phyloP scores from a whole-genome alignment of 2,797 vertebrate genomes.

The Morus bassanus region DNA sequence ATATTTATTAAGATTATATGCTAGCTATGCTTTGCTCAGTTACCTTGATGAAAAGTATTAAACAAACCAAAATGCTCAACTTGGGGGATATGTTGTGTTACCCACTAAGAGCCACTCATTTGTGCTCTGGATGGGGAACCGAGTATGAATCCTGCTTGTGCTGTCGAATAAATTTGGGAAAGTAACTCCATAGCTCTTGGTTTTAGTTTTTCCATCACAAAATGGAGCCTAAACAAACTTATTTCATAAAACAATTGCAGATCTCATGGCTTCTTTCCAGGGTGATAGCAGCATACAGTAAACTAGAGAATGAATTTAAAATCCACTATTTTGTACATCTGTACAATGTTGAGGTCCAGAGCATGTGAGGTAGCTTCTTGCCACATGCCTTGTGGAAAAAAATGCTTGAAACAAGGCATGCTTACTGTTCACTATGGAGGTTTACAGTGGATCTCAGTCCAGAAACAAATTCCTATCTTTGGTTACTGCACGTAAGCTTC shows the following conservation, averaged over 20 bases:
- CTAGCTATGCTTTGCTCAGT: background rate
- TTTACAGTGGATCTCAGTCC: background rate
- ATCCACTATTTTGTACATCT: background rate
- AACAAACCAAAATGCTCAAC: background rate
- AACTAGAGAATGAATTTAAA: background rate
- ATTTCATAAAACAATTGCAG: background rate
- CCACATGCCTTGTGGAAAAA: background rate
- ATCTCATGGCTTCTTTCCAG: background rate
- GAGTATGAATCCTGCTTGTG: background rate
- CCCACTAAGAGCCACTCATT: background rate
- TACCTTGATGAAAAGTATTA: background rate
- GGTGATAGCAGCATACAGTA: background rate
- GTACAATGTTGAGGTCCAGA: background rate
- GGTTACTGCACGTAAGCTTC: background rate
- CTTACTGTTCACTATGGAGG: background rate
- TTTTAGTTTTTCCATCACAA: background rate
- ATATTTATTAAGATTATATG: background rate
- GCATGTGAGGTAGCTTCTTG: background rate
- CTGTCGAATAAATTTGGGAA: background rate
- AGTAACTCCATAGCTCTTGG: fast-evolving
- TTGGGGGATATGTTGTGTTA: background rate
- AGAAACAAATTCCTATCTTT: background rate
- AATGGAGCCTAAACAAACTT: background rate
- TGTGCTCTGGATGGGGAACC: background rate
- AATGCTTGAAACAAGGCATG: background rate